A percentile compares a stretch with the other conserved stretches of the same genome.
Conservation (phyloP, 2,797 vertebrate genomes). For the Alauda arvensis region DNA sequence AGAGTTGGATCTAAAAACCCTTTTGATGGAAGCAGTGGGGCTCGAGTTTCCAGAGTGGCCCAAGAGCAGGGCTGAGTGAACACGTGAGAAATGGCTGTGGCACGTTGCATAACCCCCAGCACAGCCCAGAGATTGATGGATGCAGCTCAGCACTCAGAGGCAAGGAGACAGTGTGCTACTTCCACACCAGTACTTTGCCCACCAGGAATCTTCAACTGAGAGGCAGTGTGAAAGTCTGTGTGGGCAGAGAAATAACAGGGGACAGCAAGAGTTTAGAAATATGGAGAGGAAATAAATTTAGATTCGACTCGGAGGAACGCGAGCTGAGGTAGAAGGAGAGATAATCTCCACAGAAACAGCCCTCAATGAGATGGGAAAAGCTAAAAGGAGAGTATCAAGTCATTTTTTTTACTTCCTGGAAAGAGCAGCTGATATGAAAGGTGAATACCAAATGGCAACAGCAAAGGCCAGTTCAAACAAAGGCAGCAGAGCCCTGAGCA, state of each 20-base stretch:
- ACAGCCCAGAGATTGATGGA: not conserved
- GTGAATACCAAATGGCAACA: not conserved
- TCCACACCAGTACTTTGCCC: conserved; percentile 54
- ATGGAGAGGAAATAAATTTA: conserved; percentile 55
- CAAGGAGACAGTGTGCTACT: conserved; percentile 53
- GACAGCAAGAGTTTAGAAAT: conserved; percentile 60
- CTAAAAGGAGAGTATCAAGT: conserved; percentile 5
- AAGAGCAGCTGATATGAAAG: conserved; percentile 1
- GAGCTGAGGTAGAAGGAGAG: conserved; percentile 12
- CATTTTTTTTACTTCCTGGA: conserved; percentile 34
- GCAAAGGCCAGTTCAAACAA: conserved; percentile 17
- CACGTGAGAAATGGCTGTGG: not conserved
- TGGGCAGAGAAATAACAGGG: conserved; percentile 65
- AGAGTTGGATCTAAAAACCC: not conserved
- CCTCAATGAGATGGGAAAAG: conserved; percentile 25
- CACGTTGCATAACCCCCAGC: conserved; percentile 32
- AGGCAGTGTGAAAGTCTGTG: conserved; percentile 66
- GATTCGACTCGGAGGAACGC: conserved; percentile 20
- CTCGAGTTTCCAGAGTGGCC: not conserved
- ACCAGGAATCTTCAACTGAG: conserved; percentile 58
- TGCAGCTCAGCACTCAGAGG: conserved; percentile 21
- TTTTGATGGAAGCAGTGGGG: not conserved
- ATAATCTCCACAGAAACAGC: conserved; percentile 55
- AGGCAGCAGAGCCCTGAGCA: not conserved
- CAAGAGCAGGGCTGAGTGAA: conserved; percentile 1